Percentiles rank a stretch among this genome's conserved stretches.
Conservation (phyloP, 2,888 invertebrate species). For the Oxycera nigricornis region DNA sequence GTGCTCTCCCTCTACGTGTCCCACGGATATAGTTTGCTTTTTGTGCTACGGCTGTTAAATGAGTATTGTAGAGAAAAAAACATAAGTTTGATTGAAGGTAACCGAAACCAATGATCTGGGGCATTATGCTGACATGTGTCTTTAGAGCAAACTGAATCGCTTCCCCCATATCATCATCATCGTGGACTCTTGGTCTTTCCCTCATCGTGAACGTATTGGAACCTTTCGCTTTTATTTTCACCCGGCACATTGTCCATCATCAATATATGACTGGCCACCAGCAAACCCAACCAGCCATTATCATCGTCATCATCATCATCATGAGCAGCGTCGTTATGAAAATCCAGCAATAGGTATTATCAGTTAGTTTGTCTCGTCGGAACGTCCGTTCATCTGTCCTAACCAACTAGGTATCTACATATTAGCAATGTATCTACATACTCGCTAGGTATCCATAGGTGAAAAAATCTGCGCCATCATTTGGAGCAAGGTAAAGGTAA, state of each 20-base stretch:
- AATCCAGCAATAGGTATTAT: conserved; percentile 2
- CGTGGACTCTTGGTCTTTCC: not conserved
- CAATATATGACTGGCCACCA: conserved; percentile 25
- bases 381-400: not conserved
- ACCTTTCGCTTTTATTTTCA: conserved; percentile 1
- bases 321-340: not conserved
- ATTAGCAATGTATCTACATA: not conserved
- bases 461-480: conserved; percentile 29
- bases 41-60: not conserved
- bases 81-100: not conserved
- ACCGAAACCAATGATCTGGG: conserved; percentile 1
- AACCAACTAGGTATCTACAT: not conserved
- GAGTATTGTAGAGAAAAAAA: not conserved
- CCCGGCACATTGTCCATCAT: conserved; percentile 5
- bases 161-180: not conserved
- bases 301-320: conserved; percentile 24
- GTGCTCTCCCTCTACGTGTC: not conserved
- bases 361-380: not conserved
- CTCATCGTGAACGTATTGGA: not conserved
- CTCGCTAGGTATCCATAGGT: not conserved
- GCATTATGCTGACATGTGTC: conserved; percentile 7
- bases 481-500: conserved; percentile 21
- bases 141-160: not conserved
- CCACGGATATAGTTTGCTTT: not conserved
- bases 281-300: conserved; percentile 15